Base-by-base conservation (phyloP, 2,888 invertebrate genomes). In the Tipula confusa region DNA sequence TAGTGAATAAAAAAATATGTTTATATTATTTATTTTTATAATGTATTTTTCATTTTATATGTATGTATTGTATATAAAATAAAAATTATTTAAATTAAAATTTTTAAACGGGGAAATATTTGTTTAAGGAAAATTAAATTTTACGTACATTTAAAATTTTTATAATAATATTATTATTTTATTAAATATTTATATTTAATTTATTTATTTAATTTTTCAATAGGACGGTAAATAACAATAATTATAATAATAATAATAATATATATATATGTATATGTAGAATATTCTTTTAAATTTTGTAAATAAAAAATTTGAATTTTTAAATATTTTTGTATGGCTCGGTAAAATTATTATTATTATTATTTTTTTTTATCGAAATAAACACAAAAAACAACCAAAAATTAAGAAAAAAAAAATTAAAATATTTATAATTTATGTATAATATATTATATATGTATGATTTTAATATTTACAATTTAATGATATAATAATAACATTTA, bases 181-280 rank as follows among this genome's bases (percentile, higher is more conserved):
- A 64, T 64, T 64, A 24, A 24, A 24, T 64, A 64, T 64, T 64
- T 64, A 64, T 24, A n/a, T n/a, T n/a, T 64, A 24, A 24, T 64
- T 43, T 48, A 18, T 48, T 48, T n/a, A 9, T 38, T 38, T 38
- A 9, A n/a, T 38, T 48, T 48, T 24, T 64, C 24, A 64, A 64
- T 64, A 64, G 64, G 64, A 64, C 64, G 64, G 64, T 64, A 64
- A 64, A 64, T 64, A 64, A 64, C 64, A 64, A 64, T 64, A 64
- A 64, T 64, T 18, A 64, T 64, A 64, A 64, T 64, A 18, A 64
- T 38, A 38, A 38, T 38, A 31, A 31, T 31, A 31, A 7, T 38
- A 13, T 13, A 38, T 38, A 38, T 13, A 13, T 13, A 38, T 38
- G 9, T 64, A 64, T 64, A 64, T 64, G 24, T 64, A 64, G 64